A percentile compares a stretch with the other conserved stretches of the same genome.
phyloP scores from a whole-genome alignment of 1,140 invertebrate species.

The Tetragnatha versicolor region DNA sequence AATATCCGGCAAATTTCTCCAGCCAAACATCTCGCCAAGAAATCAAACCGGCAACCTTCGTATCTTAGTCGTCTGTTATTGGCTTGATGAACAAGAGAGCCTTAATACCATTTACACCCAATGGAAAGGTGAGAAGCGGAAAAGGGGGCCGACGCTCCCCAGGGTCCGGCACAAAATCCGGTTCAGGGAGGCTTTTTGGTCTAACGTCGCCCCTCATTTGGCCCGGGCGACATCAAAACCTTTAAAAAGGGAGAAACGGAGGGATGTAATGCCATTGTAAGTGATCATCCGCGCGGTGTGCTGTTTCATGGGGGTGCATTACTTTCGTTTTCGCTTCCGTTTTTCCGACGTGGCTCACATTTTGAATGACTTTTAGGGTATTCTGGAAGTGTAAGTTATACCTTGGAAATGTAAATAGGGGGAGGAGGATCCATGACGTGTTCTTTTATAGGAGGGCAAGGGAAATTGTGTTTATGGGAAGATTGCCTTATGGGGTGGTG shows the following conservation, averaged over 20 bases:
- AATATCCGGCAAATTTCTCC: background rate
- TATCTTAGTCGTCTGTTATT: constrained; percentile 46
- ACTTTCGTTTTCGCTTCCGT: background rate
- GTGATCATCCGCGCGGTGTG: constrained; percentile 12
- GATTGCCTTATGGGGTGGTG: too few relatives aligned
- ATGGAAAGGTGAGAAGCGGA: constrained; percentile 51
- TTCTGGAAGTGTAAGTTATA: too few relatives aligned
- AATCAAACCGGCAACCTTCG: constrained; percentile 39
- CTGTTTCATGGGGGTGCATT: constrained; percentile 7
- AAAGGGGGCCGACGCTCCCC: constrained; percentile 35
- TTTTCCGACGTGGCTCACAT: too few relatives aligned
- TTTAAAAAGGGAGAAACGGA: constrained; percentile 47
- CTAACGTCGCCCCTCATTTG: constrained; percentile 43
- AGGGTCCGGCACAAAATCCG: constrained; percentile 30
- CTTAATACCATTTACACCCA: constrained; percentile 51
- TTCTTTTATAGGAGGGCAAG: too few relatives aligned
- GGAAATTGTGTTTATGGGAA: too few relatives aligned
- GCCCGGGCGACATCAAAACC: constrained; percentile 25
- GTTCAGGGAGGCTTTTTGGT: constrained; percentile 47
- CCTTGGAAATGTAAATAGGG: too few relatives aligned
- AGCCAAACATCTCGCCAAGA: constrained; percentile 4
- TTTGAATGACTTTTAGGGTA: too few relatives aligned
- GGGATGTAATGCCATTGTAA: constrained; percentile 49
- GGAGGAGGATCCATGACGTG: too few relatives aligned
- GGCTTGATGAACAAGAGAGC: constrained; percentile 53